These are phyloP conservation scores for Solea senegalensis DNA, from an alignment of 2,113 vertebrate genomes.

Conservation along the genomic window DNA sequence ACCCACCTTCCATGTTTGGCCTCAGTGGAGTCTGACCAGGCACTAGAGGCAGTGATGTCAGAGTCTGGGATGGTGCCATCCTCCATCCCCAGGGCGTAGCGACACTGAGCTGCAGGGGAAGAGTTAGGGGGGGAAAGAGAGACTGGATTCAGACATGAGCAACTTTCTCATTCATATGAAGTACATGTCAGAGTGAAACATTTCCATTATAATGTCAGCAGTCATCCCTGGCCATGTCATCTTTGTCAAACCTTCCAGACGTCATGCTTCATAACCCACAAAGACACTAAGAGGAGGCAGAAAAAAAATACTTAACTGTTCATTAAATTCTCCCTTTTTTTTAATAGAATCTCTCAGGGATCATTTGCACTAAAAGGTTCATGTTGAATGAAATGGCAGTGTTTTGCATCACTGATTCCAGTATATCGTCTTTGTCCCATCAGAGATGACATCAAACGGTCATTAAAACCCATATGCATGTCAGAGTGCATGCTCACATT, in stretches of 20 bases:
- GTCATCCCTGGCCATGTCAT: constrained; percentile 66
- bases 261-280: constrained; percentile 30
- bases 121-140: constrained; percentile 11
- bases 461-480: constrained; percentile 13
- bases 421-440: not conserved
- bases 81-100: constrained; percentile 95
- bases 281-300: constrained; percentile 12
- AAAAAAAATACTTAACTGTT: constrained; percentile 2
- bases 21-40: constrained; percentile 94
- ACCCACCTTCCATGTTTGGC: constrained; percentile 91
- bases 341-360: constrained; percentile 7
- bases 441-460: constrained; percentile 22
- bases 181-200: constrained; percentile 47
- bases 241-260: constrained; percentile 61
- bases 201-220: constrained; percentile 54
- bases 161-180: constrained; percentile 34
- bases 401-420: constrained; percentile 32
- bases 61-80: constrained; percentile 90
- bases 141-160: constrained; percentile 32
- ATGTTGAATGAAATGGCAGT: constrained; percentile 18
- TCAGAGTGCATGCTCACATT: not conserved
- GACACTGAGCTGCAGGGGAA: constrained; percentile 84
- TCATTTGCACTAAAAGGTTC: constrained; percentile 17
- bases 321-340: constrained; percentile 11
- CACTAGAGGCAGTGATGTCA: constrained; percentile 90